These are phyloP conservation scores for Phylloscopus trochilus DNA, from an alignment of 2,113 vertebrate genomes.

Conservation along the genomic window DNA sequence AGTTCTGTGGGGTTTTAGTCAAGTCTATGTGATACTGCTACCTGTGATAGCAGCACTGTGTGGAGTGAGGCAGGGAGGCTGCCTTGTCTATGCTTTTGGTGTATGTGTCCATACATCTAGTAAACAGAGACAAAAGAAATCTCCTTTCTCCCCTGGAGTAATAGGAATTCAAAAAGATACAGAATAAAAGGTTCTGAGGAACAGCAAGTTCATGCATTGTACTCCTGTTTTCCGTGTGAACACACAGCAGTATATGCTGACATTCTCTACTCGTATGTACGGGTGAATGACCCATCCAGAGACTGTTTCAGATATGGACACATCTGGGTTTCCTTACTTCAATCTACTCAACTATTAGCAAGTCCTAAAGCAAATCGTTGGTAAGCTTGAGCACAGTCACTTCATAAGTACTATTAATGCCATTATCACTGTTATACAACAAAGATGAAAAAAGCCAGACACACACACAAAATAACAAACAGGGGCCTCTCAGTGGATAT, in stretches of 20 bases:
- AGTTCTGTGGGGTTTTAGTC: neutral
- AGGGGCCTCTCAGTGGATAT: neutral
- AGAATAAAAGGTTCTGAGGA: neutral
- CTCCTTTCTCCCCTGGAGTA: neutral
- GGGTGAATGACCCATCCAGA: neutral
- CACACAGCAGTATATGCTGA: neutral
- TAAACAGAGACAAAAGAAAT: neutral
- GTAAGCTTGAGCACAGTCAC: neutral
- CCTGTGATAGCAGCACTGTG: neutral
- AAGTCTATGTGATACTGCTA: neutral
- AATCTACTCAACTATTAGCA: neutral
- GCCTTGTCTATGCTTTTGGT: neutral
- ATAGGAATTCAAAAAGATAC: neutral
- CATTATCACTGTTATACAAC: neutral
- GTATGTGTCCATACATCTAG: neutral
- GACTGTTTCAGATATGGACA: neutral
- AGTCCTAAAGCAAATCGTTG: neutral
- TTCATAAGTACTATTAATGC: neutral
- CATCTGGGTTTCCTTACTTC: neutral
- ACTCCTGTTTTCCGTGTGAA: neutral
- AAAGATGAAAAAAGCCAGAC: neutral
- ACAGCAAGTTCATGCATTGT: neutral
- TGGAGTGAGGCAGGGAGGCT: neutral
- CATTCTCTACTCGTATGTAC: accelerated
- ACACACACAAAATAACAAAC: neutral